phyloP scores from a whole-genome alignment of 2,113 vertebrate genomes.

The Lagopus muta region DNA sequence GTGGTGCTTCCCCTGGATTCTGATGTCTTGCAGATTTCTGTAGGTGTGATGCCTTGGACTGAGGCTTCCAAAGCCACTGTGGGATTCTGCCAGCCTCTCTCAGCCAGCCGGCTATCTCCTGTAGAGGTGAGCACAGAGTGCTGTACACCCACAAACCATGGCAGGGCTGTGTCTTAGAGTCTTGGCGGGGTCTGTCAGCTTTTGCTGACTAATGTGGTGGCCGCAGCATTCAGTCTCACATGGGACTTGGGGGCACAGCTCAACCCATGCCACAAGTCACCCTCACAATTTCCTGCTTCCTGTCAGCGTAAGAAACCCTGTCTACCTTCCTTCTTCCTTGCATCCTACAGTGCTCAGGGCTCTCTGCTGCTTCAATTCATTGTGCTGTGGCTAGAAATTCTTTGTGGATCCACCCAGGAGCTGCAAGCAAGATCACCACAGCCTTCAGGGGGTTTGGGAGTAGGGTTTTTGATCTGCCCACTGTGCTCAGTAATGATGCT shows the following conservation, averaged over 20 bases:
- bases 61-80: background rate
- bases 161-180: background rate
- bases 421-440: background rate
- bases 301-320: background rate
- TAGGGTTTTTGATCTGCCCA: background rate
- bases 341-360: background rate
- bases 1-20: background rate
- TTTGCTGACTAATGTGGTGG: background rate
- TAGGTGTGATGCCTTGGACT: background rate
- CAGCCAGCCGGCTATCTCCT: background rate
- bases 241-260: background rate
- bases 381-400: background rate
- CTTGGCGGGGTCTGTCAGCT: background rate
- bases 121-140: background rate
- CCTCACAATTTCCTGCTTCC: background rate
- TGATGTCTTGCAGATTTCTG: background rate
- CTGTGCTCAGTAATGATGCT: fast-evolving
- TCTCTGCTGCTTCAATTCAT: background rate
- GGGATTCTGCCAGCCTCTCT: background rate
- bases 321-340: background rate
- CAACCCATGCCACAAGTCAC: background rate
- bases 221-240: fast-evolving
- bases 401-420: background rate
- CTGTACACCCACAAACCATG: background rate
- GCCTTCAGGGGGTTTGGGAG: background rate